phyloP scores from a whole-genome alignment of 2,797 vertebrate species.

The Pygocentrus nattereri region DNA sequence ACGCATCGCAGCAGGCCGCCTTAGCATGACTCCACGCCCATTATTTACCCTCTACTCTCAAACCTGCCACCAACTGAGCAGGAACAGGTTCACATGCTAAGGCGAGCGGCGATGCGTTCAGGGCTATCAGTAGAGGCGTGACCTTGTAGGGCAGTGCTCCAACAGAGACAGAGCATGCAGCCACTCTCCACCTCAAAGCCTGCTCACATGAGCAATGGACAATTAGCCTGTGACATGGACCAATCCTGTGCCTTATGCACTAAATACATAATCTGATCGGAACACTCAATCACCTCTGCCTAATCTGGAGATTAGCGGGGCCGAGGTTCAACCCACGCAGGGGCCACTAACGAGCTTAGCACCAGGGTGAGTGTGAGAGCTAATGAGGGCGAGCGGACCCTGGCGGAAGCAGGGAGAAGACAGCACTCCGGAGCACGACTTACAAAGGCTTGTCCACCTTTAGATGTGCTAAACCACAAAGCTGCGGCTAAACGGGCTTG shows the following conservation, averaged over 20 bases:
- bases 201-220: constrained; percentile 43
- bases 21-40: not conserved
- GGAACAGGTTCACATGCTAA: not conserved
- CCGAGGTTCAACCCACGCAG: constrained; percentile 43
- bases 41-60: not conserved
- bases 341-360: constrained; percentile 42
- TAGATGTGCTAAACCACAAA: not conserved
- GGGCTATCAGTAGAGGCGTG: not conserved
- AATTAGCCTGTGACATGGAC: constrained; percentile 49
- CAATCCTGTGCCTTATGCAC: constrained; percentile 43
- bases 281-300: constrained; percentile 49
- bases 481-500: not conserved
- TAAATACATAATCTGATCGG: constrained; percentile 54
- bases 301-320: constrained; percentile 57
- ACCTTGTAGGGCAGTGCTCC: not conserved
- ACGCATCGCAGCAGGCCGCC: no score
- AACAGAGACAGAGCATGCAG: not conserved
- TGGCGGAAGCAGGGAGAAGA: constrained; percentile 14
- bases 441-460: not conserved
- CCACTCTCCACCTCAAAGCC: constrained; percentile 17
- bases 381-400: constrained; percentile 24
- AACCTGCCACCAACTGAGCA: not conserved
- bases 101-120: not conserved
- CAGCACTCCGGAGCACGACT: not conserved
- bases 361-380: constrained; percentile 7